Base-by-base conservation (phyloP, 2,888 invertebrate species). In the Pediacus dermestoides region DNA sequence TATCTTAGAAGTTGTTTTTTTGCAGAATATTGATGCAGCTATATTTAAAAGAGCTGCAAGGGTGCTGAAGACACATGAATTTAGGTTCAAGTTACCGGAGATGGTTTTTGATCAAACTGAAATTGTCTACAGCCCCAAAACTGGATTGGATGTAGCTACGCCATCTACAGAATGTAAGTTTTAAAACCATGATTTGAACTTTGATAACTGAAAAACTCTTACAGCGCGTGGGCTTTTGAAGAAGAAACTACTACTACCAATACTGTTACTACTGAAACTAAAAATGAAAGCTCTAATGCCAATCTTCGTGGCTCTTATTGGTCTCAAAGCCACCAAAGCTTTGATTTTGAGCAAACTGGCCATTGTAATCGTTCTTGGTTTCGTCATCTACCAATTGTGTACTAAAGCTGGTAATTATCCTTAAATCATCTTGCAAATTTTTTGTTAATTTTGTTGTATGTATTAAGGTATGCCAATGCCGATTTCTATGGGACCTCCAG, bases 271-370 rank as follows among this genome's bases (percentile, higher is more conserved):
- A 33, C 70, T 90, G 57, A 90, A 90, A 70, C 68, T 90, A 60
- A 89, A 89, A 70, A 74, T 88, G 75, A 88, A 90, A 69, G 82
- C 85, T 13, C 67, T 90, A 45, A 84, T 86, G 81, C 90, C 89
- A 21, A 84, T 90, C 58, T 76, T 89, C 53, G 78, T 89, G 16
- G 78, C 82, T 27, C 70, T 88, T 57, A 81, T 88, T 62, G 85
- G 87, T 48, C 71, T 89, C 53, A 89, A 89, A 70, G 85, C 90
- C 13, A 73, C 85, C 56, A 89, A 89, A 68, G 90, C 90, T 43
- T 73, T 89, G 47, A 78, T 90, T 44, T 77, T 89, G 57, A 88
- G 88, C 63, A 90, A 90, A 67, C 73, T 89, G 53, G 88, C 89
- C 45, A 81, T 90, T 61, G 75, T 83, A 18, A 73, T 88, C 44